Conservation (phyloP, 2,797 vertebrate species). For the Mionectes olivaceus region DNA sequence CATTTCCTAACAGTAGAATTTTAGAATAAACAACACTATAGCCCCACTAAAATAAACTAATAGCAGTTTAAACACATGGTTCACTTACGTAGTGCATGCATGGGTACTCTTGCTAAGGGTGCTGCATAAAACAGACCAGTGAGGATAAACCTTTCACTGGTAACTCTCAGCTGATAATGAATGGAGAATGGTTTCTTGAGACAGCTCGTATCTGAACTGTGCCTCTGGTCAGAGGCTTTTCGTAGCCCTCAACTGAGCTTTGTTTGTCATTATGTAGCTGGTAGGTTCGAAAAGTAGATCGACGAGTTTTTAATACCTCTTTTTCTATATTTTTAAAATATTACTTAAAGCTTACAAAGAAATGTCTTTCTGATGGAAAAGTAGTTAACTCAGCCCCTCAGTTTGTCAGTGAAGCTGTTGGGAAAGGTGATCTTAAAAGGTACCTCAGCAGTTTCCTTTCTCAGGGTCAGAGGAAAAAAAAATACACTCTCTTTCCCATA, state of each 20-base stretch:
- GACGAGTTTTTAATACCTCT: neutral
- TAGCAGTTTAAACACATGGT: neutral
- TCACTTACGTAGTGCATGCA: accelerated
- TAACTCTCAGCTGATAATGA: neutral
- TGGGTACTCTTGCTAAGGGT: neutral
- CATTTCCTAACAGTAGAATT: neutral
- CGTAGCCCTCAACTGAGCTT: neutral
- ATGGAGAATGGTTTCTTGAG: neutral
- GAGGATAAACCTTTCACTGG: neutral
- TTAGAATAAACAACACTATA: neutral
- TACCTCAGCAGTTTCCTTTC: neutral
- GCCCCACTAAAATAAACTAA: neutral
- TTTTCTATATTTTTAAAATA: neutral
- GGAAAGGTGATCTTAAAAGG: neutral
- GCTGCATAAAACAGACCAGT: neutral
- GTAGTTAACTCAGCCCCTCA: neutral
- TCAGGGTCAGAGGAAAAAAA: neutral
- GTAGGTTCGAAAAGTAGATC: neutral
- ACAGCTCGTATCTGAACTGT: neutral
- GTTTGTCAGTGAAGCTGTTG: neutral
- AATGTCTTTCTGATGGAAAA: neutral
- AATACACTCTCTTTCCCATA: neutral
- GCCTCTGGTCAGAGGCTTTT: neutral
- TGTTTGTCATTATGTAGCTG: neutral
- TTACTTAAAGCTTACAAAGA: neutral